phyloP scores from a whole-genome alignment of 2,888 invertebrate genomes.

The Troilus luridus region DNA sequence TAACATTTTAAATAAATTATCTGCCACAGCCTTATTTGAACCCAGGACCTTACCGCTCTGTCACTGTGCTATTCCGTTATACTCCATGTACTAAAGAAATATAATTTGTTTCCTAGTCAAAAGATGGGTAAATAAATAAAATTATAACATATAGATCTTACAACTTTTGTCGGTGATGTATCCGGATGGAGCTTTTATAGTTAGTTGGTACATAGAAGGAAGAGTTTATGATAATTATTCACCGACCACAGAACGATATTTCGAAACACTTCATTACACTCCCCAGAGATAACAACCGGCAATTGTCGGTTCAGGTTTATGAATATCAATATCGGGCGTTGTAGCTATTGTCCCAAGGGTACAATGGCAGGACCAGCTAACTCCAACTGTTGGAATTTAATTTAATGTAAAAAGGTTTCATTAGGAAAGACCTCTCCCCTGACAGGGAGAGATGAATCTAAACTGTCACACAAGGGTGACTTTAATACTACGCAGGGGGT shows the following conservation, averaged over 20 bases:
- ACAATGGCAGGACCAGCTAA: not conserved
- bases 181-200: not conserved
- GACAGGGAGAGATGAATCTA: conserved; percentile 37
- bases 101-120: no score
- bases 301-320: conserved; percentile 3
- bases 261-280: not conserved
- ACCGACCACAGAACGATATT: not conserved
- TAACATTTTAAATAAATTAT: no score
- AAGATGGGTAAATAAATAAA: no score
- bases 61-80: no score
- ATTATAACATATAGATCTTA: no score
- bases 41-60: no score
- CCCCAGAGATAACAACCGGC: not conserved
- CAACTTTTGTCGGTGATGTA: not conserved
- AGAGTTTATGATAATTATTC: not conserved
- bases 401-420: conserved; percentile 48
- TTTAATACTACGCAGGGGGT: conserved; percentile 23
- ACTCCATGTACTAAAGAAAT: no score
- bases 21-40: no score
- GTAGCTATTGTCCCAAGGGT: conserved; percentile 6
- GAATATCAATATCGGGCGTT: conserved; percentile 15
- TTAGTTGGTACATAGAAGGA: not conserved
- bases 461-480: conserved; percentile 30
- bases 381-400: conserved; percentile 13
- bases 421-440: not conserved